Base-by-base conservation (phyloP, 2,797 vertebrate species). In the Myotis findleyi region DNA sequence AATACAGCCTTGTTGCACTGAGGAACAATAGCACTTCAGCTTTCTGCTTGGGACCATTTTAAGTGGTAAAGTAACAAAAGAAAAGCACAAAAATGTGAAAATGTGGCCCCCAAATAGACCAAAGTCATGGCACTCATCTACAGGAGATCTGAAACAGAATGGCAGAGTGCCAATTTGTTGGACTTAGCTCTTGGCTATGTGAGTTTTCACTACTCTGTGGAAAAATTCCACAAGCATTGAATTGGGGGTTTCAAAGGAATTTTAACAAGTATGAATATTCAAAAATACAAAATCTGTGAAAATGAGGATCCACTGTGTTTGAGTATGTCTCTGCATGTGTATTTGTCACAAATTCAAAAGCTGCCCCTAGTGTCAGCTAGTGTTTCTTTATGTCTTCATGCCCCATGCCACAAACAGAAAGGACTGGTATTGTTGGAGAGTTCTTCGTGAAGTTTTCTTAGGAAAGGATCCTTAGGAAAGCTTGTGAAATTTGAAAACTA, bases 391-490 rank as follows among this genome's bases (percentile, higher is more conserved):
- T 89, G 21, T 95, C 90, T 87, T n/a, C 62, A 17, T 95, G 77
- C 66, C 79, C 66, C 21, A 79, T 27, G 77, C 59, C 76, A 93
- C 91, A 91, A 94, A 96, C 30, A 88, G 86, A 95, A 97, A 82
- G 93, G 68, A 93, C 0, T 25, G 18, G 71, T 41, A 64, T 71
- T 81, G 77, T 96, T 90, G 83, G 86, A 95, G 36, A 49, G 9
- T 89, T 96, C 76, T 97, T 27, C 72, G 30, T 79, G 96, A 96
- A 71, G 12, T 89, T 80, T 93, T 87, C 68, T 96, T 92, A 92
- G 49, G 57, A 96, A 97, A 94, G 7, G 0, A 7, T 68, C 77
- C 41, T 81, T 75, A 90, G n/a, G 89, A 62, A 97, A 21, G 44
- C 94, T 38, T 76, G 25, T 36, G 86, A 85, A 97, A 86, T 86